Evolutionary conservation across 1,140 invertebrate genomes (phyloP), one percentile per base, ranked within the genome.

Genomic region (Hycleus phaleratus): DNA sequence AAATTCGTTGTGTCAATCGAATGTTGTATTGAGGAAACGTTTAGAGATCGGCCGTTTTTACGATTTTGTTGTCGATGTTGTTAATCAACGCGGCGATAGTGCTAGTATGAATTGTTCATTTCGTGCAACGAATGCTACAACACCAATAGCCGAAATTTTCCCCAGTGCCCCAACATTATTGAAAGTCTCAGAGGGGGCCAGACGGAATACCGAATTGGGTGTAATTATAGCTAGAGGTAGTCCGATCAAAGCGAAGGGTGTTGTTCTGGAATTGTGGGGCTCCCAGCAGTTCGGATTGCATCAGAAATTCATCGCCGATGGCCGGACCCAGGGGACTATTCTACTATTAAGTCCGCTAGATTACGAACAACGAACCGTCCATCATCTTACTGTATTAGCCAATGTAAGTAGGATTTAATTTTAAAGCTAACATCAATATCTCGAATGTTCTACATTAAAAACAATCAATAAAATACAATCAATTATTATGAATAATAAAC

Each of bases 361-460:
- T 75, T 93, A 91, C 68, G 91, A 93, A 68, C 86, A 81, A 26
- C 86, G 88, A 74, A 87, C 88, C 46, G 87, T 91, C 80, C 90
- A 91, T 72, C 86, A 85, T 55, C 74, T 93, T 59, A 86, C 85
- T 3, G 80, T 93, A 62, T 82, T 90, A 49, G 90, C 89, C 11
- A 85, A 88, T 77, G 90, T 92, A 82, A 80, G 83, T 78, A 18
- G 18, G 18, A 18, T 18, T 18, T 18, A 18, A 18, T 18, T 18
- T 18, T 18, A 18, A 18, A 18, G 18, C 18, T 18, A 43, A 52
- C 32, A 1, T 32, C 7, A 32, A 7, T 7, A 7, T 32, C 7
- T 32, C 32, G 32, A 7, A 32, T 32, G 32, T 32, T 32, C 32
- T 7, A 7, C 32, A 18, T 32, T 32, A 4, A 32, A 32, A 32